Evolutionary conservation across 2,113 vertebrate genomes (phyloP).

Genomic region (Alexandromys fortis): DNA sequence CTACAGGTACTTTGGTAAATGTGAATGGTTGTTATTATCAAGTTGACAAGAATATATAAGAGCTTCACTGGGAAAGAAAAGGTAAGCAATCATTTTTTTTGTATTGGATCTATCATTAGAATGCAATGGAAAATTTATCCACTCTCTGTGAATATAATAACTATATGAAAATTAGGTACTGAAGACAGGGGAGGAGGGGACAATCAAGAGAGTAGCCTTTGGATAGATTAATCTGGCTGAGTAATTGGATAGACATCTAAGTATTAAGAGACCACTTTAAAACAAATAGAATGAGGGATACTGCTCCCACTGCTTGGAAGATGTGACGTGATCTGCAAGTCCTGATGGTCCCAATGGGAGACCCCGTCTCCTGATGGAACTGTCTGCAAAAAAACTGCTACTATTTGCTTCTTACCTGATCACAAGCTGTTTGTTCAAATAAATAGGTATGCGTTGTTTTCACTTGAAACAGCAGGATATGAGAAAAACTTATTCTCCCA

Average conservation of each 20-base stretch:
- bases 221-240: background rate
- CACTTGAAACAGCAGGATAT: background rate
- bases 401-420: slow-evolving; percentile 4
- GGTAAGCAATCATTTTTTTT: background rate
- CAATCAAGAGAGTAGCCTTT: background rate
- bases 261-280: background rate
- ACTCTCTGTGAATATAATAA: background rate
- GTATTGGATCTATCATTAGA: slow-evolving; percentile 1
- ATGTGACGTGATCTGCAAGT: background rate
- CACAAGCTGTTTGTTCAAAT: background rate
- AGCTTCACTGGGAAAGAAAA: background rate
- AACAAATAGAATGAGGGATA: background rate
- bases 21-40: background rate
- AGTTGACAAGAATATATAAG: background rate
- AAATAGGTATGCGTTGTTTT: slow-evolving; percentile 33
- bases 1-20: background rate
- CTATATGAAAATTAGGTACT: background rate
- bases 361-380: background rate
- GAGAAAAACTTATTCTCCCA: background rate
- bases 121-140: background rate
- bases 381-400: background rate
- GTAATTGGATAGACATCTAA: background rate
- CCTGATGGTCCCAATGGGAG: background rate
- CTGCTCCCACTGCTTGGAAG: background rate
- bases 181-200: background rate